phyloP scores from a whole-genome alignment of 2,888 invertebrate genomes.

The Oscheius sp. region DNA sequence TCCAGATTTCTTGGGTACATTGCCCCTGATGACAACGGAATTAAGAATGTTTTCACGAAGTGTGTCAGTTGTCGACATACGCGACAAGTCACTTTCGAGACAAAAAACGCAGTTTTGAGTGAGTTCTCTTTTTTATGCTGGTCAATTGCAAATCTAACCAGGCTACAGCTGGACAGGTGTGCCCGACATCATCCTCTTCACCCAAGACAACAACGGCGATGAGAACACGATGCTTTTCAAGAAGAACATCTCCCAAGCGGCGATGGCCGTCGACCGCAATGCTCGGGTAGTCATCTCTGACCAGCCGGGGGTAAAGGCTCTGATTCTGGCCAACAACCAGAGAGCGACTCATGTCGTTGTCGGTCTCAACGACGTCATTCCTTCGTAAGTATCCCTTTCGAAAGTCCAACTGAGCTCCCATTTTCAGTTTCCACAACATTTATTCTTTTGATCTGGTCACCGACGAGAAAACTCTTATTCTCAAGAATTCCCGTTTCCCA shows the following conservation, averaged over 20 bases:
- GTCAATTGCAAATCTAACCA: constrained; percentile 34
- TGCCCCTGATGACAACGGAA: constrained; percentile 69
- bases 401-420: no score
- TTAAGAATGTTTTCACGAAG: constrained; percentile 68
- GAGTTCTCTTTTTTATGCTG: constrained; percentile 34
- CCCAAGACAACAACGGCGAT: constrained; percentile 71
- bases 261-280: constrained; percentile 10
- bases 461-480: constrained; percentile 62
- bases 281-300: constrained; percentile 56
- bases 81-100: constrained; percentile 69
- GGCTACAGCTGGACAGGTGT: constrained; percentile 72
- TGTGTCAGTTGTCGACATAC: constrained; percentile 67
- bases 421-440: constrained; percentile 65
- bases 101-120: constrained; percentile 63
- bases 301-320: constrained; percentile 64
- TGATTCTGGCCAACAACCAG: constrained; percentile 67
- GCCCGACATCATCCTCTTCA: constrained; percentile 67
- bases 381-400: constrained; percentile 48
- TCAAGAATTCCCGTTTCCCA: constrained; percentile 66
- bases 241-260: constrained; percentile 68
- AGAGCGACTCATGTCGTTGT: constrained; percentile 58
- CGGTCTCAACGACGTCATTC: constrained; percentile 70
- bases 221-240: constrained; percentile 71
- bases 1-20: constrained; percentile 64
- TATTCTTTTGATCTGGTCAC: constrained; percentile 67